Conservation (phyloP, 2,888 invertebrate species). For the Quadroppia sp. region DNA sequence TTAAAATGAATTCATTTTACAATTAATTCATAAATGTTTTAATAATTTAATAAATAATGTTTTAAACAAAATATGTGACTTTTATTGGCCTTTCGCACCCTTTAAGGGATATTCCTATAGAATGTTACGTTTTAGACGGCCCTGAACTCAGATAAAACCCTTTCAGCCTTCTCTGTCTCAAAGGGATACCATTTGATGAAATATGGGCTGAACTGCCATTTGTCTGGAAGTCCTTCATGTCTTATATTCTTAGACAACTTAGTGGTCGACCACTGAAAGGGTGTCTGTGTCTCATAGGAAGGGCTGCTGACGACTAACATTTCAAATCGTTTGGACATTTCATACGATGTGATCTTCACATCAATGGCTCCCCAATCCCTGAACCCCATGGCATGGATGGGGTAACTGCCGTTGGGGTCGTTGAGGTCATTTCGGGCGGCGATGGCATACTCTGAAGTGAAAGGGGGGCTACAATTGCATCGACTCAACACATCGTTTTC, state of each 20-base stretch:
- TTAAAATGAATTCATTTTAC: too few relatives aligned
- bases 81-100: too few relatives aligned
- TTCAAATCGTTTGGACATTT: conserved; percentile 53
- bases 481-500: conserved; percentile 63
- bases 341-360: conserved; percentile 58
- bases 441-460: conserved; percentile 68
- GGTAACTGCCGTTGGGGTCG: conserved; percentile 65
- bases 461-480: conserved; percentile 66
- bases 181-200: conserved; percentile 57
- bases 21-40: too few relatives aligned
- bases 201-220: conserved; percentile 65
- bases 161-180: background rate
- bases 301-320: conserved; percentile 61
- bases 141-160: background rate
- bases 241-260: conserved; percentile 60
- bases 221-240: conserved; percentile 70
- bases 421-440: conserved; percentile 68
- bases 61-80: too few relatives aligned
- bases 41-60: too few relatives aligned
- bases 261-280: conserved; percentile 72
- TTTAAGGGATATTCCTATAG: too few relatives aligned
- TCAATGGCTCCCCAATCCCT: conserved; percentile 67
- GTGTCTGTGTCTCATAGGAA: conserved; percentile 62
- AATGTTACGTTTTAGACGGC: too few relatives aligned
- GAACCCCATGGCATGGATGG: conserved; percentile 65